Evolutionary conservation across 2,888 invertebrate genomes (phyloP), one percentile per base, ranked within the genome.

Genomic region (Noctua comes): DNA sequence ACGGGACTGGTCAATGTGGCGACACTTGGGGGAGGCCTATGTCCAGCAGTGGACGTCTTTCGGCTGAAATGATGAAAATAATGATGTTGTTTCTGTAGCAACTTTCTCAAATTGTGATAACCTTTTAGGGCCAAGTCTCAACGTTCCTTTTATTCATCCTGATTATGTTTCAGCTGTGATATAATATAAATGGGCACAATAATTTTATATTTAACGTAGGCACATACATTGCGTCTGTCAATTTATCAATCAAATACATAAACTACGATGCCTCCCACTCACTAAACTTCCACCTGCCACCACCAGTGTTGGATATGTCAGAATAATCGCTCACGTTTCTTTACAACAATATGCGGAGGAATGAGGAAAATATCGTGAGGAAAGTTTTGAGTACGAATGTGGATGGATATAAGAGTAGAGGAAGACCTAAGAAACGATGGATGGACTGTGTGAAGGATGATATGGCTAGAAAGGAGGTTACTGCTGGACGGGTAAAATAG

Each of bases 341-440:
- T 31, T 27, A 43, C n/a, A 80, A 73, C 64, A 51, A 68, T 72
- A 65, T 5, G 5, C 18, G 48, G 18, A 48, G 21, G 51, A 48
- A 18, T 48, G 18, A 48, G 18, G 6, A 21, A 51, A 51, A 51
- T 51, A 0, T 21, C 21, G 8, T 51, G 51, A 21, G 7, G 51
- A 21, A 21, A 51, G 2, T 21, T 51, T 51, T 21, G 0, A 51
- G 7, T 51, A 21, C 8, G 21, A 51, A 21, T 13, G 8, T 21
- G 21, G 21, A 21, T 13, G 8, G 40, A 8, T 40, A 40, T 40
- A 40, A 40, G 40, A 40, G 8, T 40, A 40, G 8, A 40, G 40
- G 40, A 40, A 40, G 8, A 40, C 40, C 40, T 1, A 40, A 40
- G 8, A 40, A 40, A 40, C 40, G 40, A 40, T 36, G 40, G 40